Evolutionary conservation across 2,888 invertebrate species (phyloP), one percentile per base, ranked within the genome.

Genomic region (Aphodius sticticus): DNA sequence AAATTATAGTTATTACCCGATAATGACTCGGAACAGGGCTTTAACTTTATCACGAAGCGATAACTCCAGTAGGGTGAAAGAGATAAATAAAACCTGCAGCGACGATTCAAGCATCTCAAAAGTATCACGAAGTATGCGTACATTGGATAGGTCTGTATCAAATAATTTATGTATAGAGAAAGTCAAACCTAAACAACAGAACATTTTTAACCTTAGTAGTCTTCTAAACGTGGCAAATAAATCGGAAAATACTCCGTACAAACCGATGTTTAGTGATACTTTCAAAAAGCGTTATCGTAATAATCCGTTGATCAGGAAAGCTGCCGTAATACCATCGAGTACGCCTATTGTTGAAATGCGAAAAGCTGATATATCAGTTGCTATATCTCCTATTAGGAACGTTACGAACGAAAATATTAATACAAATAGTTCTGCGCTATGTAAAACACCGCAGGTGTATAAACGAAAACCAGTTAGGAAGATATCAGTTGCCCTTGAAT

Each of bases 101-200:
- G 12, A 12, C 12, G 53, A 53, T 7, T 7, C 53, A 9, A 53
- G 53, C 53, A 53, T 9, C 12, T 53, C 53, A 12, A 53, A 53
- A 12, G 53, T 53, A 9, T 53, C 12, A 53, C 9, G 6, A 70
- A 75, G 9, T 15, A 14, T 69, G 6, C 69, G 70, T 6, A 78
- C 78, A 9, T 70, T 76, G 15, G 78, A 76, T 4, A 76, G 15
- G 6, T n/a, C 78, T 14, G 78, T 78, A 14, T 9, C 75, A n/a
- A 76, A 78, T 70, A 78, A 69, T 38, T 76, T 78, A 53, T 78
- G 16, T 16, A 70, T 78, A 14, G 78, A 78, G 69, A 78, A 78
- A 12, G 70, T 38, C 6, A 36, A 74, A 78, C 35, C 16, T 53
- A n/a, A 26, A 12, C 16, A 16, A 69, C 69, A 26, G 16, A 16